Evolutionary conservation across 1,140 invertebrate species (phyloP).

Genomic region (Drosophila mayri): DNA sequence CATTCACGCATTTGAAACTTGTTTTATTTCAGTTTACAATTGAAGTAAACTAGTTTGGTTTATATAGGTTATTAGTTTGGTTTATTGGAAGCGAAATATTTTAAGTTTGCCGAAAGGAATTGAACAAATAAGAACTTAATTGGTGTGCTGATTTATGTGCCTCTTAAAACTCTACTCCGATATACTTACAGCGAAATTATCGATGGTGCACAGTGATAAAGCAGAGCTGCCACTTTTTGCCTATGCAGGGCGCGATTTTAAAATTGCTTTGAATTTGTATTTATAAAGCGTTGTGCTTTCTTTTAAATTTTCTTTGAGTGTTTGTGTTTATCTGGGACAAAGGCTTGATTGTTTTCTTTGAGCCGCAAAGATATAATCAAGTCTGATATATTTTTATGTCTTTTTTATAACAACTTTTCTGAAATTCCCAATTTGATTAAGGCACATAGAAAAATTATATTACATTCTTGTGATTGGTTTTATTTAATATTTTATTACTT

Average conservation of each 20-base stretch:
- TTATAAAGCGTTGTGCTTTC: neutral
- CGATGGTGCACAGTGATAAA: constrained; percentile 13
- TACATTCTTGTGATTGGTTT: neutral
- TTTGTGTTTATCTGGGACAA: neutral
- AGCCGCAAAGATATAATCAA: neutral
- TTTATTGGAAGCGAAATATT: too few species aligned
- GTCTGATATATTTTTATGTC: neutral
- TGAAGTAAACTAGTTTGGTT: rapidly evolving
- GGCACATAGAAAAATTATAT: neutral
- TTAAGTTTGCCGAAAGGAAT: neutral
- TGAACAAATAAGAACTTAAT: too few species aligned
- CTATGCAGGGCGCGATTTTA: neutral
- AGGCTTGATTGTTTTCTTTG: neutral
- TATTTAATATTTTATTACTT: neutral
- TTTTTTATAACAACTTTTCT: neutral
- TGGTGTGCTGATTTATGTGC: neutral
- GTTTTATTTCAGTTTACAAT: too few species aligned
- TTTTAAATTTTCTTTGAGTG: neutral
- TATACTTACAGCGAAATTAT: constrained; percentile 6
- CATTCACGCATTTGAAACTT: neutral
- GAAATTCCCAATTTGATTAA: neutral
- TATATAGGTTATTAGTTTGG: neutral
- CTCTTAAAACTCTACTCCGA: constrained; percentile 2
- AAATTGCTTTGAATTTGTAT: neutral
- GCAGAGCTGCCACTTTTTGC: neutral